Conservation (phyloP, 2,113 vertebrate species). For the Copsychus sechellarum region DNA sequence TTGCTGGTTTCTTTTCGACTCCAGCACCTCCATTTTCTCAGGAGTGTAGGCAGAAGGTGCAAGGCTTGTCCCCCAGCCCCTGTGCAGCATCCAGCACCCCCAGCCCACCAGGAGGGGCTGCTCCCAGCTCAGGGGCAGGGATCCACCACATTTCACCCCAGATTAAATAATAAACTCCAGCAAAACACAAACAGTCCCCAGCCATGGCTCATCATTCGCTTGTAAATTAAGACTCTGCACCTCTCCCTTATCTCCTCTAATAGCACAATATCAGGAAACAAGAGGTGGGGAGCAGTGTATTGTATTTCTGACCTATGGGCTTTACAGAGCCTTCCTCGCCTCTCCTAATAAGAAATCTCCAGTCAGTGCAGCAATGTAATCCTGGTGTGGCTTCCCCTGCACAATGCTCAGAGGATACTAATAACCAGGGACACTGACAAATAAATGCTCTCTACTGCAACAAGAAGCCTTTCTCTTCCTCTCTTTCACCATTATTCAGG, state of each 20-base stretch:
- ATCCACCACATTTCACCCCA: not conserved
- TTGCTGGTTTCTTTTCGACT: not conserved
- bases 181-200: slow-evolving; percentile 52
- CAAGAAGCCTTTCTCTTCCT: slow-evolving; percentile 14
- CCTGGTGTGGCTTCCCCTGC: slow-evolving; percentile 26
- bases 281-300: slow-evolving; percentile 43
- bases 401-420: slow-evolving; percentile 50
- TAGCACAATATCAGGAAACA: slow-evolving; percentile 34
- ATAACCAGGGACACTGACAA: slow-evolving; percentile 63
- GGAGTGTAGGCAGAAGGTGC: not conserved
- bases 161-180: slow-evolving; percentile 50
- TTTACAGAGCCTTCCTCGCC: slow-evolving; percentile 9
- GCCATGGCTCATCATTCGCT: slow-evolving; percentile 23
- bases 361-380: slow-evolving; percentile 37
- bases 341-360: slow-evolving; percentile 38
- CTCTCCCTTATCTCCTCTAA: slow-evolving; percentile 58
- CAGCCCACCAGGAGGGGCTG: not conserved
- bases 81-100: not conserved
- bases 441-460: slow-evolving; percentile 50
- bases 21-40: not conserved
- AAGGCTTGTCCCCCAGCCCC: not conserved
- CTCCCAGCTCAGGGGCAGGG: not conserved
- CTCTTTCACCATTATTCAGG: not conserved
- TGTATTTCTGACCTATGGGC: slow-evolving; percentile 59
- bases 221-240: slow-evolving; percentile 64